Evolutionary conservation across 2,797 vertebrate genomes (phyloP).

Genomic region (Micropoecilia bifurca): DNA sequence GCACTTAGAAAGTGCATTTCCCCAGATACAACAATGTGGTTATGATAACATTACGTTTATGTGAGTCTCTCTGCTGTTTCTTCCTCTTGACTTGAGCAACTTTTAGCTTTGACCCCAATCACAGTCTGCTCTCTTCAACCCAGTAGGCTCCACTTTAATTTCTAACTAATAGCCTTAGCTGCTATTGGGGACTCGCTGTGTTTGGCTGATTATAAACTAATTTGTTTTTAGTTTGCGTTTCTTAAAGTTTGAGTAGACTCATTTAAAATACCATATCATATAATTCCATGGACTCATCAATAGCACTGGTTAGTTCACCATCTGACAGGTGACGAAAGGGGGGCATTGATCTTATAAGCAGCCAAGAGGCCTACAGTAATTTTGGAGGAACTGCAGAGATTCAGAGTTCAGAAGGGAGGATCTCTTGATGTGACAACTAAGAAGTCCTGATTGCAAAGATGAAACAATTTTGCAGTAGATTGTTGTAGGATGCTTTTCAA

Average conservation of each 20-base stretch:
- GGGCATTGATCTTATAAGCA: not conserved
- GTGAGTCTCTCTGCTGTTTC: slow-evolving; percentile 24
- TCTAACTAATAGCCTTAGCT: slow-evolving; percentile 50
- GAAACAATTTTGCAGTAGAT: not conserved
- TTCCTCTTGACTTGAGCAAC: slow-evolving; percentile 54
- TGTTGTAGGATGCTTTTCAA: not conserved
- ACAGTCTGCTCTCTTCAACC: slow-evolving; percentile 45
- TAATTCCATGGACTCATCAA: not conserved
- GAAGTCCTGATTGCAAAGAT: not conserved
- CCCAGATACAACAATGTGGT: not conserved
- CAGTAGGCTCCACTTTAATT: slow-evolving; percentile 55
- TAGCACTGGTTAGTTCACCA: not conserved
- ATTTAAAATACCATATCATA: not conserved
- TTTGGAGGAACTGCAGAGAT: not conserved
- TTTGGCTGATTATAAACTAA: slow-evolving; percentile 17
- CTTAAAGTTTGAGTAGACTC: not conserved
- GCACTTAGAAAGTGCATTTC: not conserved
- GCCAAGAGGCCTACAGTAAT: not conserved
- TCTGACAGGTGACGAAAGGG: not conserved
- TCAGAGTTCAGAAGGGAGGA: not conserved
- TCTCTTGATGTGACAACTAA: not conserved
- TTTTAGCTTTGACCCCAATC: slow-evolving; percentile 71
- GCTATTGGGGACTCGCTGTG: slow-evolving; percentile 46
- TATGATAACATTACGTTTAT: not conserved
- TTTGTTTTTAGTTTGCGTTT: slow-evolving; percentile 4